Conservation (phyloP, 1,140 invertebrate species). For the Anastrepha ludens region DNA sequence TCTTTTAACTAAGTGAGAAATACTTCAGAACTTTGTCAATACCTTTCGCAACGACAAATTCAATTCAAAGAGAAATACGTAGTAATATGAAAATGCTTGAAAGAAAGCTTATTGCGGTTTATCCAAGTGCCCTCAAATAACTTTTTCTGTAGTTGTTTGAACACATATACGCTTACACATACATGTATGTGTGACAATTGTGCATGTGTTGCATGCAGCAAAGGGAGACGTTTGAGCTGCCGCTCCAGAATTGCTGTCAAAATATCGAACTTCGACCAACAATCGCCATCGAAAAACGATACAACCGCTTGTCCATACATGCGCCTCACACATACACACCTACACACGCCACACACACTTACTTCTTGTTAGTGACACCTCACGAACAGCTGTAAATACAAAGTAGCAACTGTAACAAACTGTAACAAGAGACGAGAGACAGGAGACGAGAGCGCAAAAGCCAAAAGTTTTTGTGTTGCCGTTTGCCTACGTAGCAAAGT, state of each 20-base stretch:
- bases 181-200: background rate
- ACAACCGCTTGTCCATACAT: background rate
- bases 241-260: background rate
- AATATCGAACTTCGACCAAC: conserved; percentile 32
- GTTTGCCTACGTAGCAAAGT: conserved; percentile 35
- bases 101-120: conserved; percentile 27
- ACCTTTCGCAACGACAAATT: background rate
- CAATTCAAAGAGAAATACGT: background rate
- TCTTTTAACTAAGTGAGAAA: background rate
- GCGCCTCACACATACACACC: background rate
- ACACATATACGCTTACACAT: background rate
- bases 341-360: background rate
- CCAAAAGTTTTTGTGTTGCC: conserved; percentile 33
- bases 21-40: conserved; percentile 40
- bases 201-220: background rate
- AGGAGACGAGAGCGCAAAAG: background rate
- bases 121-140: conserved; percentile 31
- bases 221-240: background rate
- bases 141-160: background rate
- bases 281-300: background rate
- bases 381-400: conserved; percentile 21
- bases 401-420: background rate
- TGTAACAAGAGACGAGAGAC: background rate
- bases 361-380: background rate
- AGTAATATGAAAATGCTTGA: background rate